A percentile compares a stretch with the other conserved stretches of the same genome.
Evolutionary conservation across 2,797 vertebrate genomes (phyloP).

Genomic region (Darevskia mixta): DNA sequence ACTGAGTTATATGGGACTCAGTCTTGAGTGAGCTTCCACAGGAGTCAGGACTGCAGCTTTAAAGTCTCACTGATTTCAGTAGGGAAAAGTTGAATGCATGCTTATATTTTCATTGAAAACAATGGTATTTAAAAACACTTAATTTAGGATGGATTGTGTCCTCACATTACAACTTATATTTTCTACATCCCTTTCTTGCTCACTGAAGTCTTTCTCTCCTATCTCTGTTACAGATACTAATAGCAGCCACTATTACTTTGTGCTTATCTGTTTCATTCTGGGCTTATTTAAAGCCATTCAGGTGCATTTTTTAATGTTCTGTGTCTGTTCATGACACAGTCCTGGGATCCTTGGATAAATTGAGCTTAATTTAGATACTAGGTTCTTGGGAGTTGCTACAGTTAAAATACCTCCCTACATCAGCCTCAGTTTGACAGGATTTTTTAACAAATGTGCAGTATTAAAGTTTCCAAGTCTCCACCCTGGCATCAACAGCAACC

Average conservation of each 20-base stretch:
- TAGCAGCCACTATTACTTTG: fast-evolving
- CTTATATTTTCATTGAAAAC: neutral
- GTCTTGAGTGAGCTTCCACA: neutral
- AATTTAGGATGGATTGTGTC: no score
- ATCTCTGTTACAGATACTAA: neutral
- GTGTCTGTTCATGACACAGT: conserved; percentile 9
- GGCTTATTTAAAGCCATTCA: conserved; percentile 28
- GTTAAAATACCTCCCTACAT: conserved; percentile 21
- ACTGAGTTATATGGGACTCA: neutral
- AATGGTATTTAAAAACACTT: neutral
- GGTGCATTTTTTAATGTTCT: conserved; percentile 8
- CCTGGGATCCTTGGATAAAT: neutral
- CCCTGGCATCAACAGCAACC: conserved; percentile 47
- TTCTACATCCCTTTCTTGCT: neutral
- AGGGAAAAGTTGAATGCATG: neutral
- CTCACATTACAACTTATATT: neutral
- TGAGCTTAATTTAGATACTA: conserved; percentile 36
- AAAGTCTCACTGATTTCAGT: neutral
- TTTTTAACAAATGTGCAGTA: conserved; percentile 29
- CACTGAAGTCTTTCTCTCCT: neutral
- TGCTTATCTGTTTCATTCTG: neutral
- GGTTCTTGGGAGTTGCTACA: conserved; percentile 19
- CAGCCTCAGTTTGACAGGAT: conserved; percentile 56
- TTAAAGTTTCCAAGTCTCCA: conserved; percentile 55
- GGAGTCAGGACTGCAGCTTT: neutral